Evolutionary conservation across 2,113 vertebrate genomes (phyloP).

Genomic region (Accipiter cooperii): DNA sequence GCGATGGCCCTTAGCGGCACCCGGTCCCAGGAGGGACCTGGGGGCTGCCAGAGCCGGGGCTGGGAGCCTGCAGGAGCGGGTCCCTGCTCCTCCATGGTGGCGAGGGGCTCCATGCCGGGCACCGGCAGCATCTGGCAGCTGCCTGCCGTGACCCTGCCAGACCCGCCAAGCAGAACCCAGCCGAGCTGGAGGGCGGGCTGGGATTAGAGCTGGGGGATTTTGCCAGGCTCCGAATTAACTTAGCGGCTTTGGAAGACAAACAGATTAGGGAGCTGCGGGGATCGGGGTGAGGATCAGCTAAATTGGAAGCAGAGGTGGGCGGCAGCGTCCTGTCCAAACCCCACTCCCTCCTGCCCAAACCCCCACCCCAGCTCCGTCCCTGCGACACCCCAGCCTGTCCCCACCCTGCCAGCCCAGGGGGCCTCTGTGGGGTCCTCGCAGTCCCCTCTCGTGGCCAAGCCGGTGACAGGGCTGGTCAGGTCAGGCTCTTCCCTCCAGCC

Average conservation of each 20-base stretch:
- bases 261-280: slow-evolving; percentile 31
- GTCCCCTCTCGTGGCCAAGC: background rate
- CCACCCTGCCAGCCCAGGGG: background rate
- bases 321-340: background rate
- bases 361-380: background rate
- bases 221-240: background rate
- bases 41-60: background rate
- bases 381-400: background rate
- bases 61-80: background rate
- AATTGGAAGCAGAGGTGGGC: slow-evolving; percentile 27
- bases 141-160: background rate
- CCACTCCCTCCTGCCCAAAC: background rate
- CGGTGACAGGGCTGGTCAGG: rapidly evolving
- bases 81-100: background rate
- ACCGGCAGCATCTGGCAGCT: background rate
- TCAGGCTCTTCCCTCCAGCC: background rate
- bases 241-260: slow-evolving; percentile 57
- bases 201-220: background rate
- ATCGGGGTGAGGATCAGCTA: background rate
- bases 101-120: rapidly evolving
- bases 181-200: background rate
- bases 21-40: background rate
- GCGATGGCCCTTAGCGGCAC: background rate
- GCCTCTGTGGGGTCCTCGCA: background rate
- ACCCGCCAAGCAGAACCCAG: background rate